These are phyloP conservation scores for Eilema depressum DNA, from an alignment of 2,888 invertebrate genomes.

Conservation along the genomic window DNA sequence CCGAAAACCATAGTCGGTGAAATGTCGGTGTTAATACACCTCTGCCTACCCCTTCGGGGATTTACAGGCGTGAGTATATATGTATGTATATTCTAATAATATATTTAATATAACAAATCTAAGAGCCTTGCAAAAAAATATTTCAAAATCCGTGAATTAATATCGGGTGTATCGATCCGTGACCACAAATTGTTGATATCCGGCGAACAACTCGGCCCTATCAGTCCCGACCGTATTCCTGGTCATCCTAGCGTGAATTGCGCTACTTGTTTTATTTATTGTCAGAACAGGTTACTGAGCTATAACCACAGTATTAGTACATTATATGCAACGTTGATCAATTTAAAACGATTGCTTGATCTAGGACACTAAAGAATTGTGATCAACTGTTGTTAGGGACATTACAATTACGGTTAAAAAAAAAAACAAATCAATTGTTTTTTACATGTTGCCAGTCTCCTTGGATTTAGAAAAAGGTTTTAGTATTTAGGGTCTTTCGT, in stretches of 20 bases:
- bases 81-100: too few relatives aligned
- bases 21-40: too few relatives aligned
- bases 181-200: conserved; percentile 50
- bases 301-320: conserved; percentile 34
- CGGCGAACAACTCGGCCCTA: conserved; percentile 21
- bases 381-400: background rate
- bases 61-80: too few relatives aligned
- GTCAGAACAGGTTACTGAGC: conserved; percentile 41
- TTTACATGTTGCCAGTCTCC: conserved; percentile 4
- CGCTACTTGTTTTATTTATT: conserved; percentile 55
- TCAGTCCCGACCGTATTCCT: conserved; percentile 48
- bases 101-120: too few relatives aligned
- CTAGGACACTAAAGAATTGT: conserved; percentile 40
- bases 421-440: background rate
- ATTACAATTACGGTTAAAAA: background rate
- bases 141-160: conserved; percentile 21
- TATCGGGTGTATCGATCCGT: conserved; percentile 35
- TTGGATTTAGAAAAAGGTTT: background rate
- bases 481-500: background rate
- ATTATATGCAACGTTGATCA: conserved; percentile 48
- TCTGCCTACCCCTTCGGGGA: too few relatives aligned
- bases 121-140: background rate
- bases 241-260: conserved; percentile 61
- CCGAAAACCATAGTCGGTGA: too few relatives aligned
- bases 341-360: conserved; percentile 48